Evolutionary conservation across 2,113 vertebrate species (phyloP), one percentile per base, ranked within the genome.

Genomic region (Heterochromis multidens): DNA sequence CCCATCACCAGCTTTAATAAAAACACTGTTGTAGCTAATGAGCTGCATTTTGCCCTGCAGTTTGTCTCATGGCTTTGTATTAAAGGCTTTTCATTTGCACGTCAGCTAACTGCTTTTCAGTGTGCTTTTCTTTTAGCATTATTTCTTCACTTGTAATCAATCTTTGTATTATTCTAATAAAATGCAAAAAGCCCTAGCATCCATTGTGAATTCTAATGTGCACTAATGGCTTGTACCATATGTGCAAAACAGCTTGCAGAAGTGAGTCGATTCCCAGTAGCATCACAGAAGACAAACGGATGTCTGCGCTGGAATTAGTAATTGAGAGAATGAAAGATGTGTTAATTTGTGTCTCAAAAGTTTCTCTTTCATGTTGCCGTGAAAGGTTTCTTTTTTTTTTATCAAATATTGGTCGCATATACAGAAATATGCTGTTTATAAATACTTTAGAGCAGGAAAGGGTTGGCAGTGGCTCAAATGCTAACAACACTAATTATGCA

Each of bases 201-300:
- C 80, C 85, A 19, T 79, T 49, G 81, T 93, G 94, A 90, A 94
- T 95, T 93, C 74, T 90, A 94, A 95, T 92, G 90, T 31, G 81
- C 92, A 65, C 46, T 94, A 94, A 94, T 92, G 92, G 83, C 76
- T 91, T 90, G 84, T 79, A 79, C 85, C 93, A 94, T 93, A 93
- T 95, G 93, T 93, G 91, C 88, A 63, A 88, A 92, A 92, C 92
- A 93, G 89, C 87, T 93, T 90, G 86, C 87, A 84, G 56, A 88
- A 88, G 70, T 88, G 82, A 92, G 79, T 27, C 25, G 27, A 63
- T 77, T 94, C 92, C 90, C 90, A 91, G 43, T 35, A 85, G 89
- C 80, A 83, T 63, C 57, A 54, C 77, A 81, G 83, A 82, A 52
- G 67, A 88, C 60, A 52, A 84, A 87, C 60, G 74, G 35, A 62